Percentiles rank a stretch among this genome's conserved stretches.
These are phyloP conservation scores for Arge pagana DNA, from an alignment of 2,888 invertebrate species.

Conservation along the genomic window DNA sequence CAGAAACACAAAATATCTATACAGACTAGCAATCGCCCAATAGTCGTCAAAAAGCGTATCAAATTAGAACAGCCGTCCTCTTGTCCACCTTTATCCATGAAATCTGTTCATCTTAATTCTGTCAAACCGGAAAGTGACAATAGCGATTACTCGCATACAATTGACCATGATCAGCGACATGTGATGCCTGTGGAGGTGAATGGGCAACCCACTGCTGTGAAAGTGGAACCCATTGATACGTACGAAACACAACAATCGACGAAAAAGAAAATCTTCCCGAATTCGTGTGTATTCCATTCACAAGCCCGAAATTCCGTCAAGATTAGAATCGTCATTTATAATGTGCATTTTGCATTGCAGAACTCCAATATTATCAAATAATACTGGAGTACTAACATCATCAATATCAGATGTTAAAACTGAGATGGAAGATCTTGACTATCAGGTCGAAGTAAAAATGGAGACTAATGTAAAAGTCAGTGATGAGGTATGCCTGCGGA, in stretches of 20 bases:
- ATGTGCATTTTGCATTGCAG: too few relatives aligned
- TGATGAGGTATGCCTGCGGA: constrained; percentile 6
- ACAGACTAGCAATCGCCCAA: constrained; percentile 59
- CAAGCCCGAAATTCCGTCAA: not conserved
- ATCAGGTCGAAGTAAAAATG: constrained; percentile 45
- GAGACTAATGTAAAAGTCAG: constrained; percentile 31
- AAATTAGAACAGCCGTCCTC: constrained; percentile 44
- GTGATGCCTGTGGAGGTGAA: constrained; percentile 23
- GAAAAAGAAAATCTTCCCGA: constrained; percentile 39
- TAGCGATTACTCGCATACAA: constrained; percentile 48
- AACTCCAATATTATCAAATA: constrained; percentile 7
- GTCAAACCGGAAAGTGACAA: constrained; percentile 50
- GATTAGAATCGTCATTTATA: too few relatives aligned
- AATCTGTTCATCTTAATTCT: constrained; percentile 44
- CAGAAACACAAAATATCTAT: constrained; percentile 61
- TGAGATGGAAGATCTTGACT: constrained; percentile 52
- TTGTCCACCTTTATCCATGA: constrained; percentile 58
- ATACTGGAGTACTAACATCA: not conserved
- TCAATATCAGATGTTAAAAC: constrained; percentile 47
- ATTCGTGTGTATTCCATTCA: constrained; percentile 9
- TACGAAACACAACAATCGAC: constrained; percentile 38
- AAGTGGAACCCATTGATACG: constrained; percentile 46
- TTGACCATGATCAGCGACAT: constrained; percentile 45
- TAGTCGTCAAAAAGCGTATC: constrained; percentile 56
- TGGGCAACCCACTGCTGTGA: constrained; percentile 36